A percentile compares a stretch with the other conserved stretches of the same genome.
Conservation (phyloP, 2,888 invertebrate species). For the Limnephilus lunatus region DNA sequence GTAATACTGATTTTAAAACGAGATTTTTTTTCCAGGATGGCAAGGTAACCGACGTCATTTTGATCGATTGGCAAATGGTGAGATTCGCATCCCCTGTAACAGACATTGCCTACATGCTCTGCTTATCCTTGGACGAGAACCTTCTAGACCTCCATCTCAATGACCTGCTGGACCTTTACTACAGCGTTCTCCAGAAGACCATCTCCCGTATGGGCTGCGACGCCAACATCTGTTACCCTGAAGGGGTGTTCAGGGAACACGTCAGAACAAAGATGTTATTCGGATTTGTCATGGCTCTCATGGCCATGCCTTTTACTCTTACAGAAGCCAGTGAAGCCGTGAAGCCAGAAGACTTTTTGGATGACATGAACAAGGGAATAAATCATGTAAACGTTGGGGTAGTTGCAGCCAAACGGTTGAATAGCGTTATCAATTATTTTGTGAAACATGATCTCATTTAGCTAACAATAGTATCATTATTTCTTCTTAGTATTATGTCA, state of each 20-base stretch:
- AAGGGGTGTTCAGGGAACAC: constrained; percentile 42
- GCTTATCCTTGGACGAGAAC: constrained; percentile 45
- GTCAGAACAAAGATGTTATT: background rate
- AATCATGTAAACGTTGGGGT: background rate
- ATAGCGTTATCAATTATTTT: constrained; percentile 11
- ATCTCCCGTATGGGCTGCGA: constrained; percentile 51
- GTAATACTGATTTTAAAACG: too few species aligned
- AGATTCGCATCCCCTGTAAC: constrained; percentile 56
- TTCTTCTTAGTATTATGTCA: background rate
- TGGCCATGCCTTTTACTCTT: constrained; percentile 12
- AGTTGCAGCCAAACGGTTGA: background rate
- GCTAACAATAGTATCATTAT: background rate
- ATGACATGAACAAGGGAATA: background rate
- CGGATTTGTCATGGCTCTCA: constrained; percentile 35
- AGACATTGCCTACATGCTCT: constrained; percentile 58
- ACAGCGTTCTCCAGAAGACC: constrained; percentile 37
- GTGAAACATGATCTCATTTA: background rate
- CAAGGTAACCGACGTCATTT: constrained; percentile 35
- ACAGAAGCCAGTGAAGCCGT: background rate
- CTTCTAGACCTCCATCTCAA: constrained; percentile 25
- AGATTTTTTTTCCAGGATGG: constrained; percentile 50
- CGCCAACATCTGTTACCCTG: constrained; percentile 35
- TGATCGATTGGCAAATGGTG: constrained; percentile 59
- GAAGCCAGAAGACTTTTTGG: background rate
- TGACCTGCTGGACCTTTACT: constrained; percentile 51